A percentile compares a stretch with the other conserved stretches of the same genome.
These are phyloP conservation scores for Heterotis niloticus DNA, from an alignment of 2,113 vertebrate species.

Conservation along the genomic window DNA sequence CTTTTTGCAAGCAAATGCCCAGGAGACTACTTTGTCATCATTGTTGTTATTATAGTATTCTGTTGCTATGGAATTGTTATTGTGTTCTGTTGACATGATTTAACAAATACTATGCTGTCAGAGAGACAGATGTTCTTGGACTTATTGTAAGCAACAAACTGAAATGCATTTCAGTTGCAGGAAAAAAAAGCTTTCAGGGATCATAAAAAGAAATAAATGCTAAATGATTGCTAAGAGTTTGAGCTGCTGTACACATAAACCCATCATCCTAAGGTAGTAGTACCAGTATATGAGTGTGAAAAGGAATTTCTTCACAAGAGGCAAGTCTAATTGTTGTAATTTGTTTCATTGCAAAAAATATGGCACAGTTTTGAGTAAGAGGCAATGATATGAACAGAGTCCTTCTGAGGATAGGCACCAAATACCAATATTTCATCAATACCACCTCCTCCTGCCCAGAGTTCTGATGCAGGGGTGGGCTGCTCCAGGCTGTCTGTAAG, in stretches of 20 bases:
- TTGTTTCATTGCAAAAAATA: not conserved
- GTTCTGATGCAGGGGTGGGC: not conserved
- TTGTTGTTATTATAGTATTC: not conserved
- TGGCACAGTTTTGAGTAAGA: not conserved
- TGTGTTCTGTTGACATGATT: not conserved
- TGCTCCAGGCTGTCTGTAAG: not conserved
- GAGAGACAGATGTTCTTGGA: not conserved
- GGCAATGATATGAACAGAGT: not conserved
- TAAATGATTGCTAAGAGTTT: not conserved
- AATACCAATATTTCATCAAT: conserved; percentile 24
- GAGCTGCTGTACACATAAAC: not conserved
- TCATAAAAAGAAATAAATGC: not conserved
- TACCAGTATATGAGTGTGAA: not conserved
- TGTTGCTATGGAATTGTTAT: not conserved
- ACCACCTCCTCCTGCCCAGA: not conserved
- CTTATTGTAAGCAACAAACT: not conserved
- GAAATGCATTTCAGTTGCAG: not conserved
- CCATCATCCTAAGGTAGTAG: not conserved
- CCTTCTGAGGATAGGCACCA: not conserved
- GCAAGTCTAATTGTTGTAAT: not conserved
- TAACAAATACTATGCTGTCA: no score
- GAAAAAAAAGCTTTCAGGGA: not conserved
- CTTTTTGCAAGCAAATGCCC: not conserved
- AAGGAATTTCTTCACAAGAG: not conserved
- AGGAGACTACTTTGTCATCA: not conserved